Conservation (phyloP, 1,140 invertebrate genomes). For the Homalodisca vitripennis region DNA sequence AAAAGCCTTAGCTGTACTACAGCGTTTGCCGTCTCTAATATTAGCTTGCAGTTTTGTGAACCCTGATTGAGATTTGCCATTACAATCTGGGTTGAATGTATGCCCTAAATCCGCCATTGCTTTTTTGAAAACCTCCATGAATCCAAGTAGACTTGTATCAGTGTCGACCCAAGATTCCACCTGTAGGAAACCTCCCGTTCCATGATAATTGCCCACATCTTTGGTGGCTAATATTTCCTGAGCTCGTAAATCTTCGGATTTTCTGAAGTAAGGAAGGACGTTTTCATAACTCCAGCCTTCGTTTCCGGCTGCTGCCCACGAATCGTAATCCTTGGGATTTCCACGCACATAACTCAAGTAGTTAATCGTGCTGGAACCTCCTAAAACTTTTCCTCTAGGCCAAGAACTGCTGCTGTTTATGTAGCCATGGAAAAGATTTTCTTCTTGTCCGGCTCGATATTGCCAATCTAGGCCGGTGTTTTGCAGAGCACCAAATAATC, state of each 20-base stretch:
- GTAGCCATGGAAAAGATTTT: constrained; percentile 50
- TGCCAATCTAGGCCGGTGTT: constrained; percentile 84
- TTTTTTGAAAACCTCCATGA: constrained; percentile 53
- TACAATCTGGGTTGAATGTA: not conserved
- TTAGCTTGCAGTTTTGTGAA: not conserved
- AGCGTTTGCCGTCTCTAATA: constrained; percentile 8
- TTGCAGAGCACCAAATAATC: constrained; percentile 79
- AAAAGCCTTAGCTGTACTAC: not conserved
- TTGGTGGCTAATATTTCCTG: not conserved
- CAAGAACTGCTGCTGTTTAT: constrained; percentile 38
- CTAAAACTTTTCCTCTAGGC: constrained; percentile 48
- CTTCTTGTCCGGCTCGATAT: constrained; percentile 84
- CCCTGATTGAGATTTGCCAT: not conserved
- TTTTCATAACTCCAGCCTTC: constrained; percentile 68
- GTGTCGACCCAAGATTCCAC: constrained; percentile 49
- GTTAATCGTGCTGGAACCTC: constrained; percentile 61
- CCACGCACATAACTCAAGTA: constrained; percentile 66
- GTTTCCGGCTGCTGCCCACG: constrained; percentile 66
- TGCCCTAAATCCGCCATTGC: constrained; percentile 51
- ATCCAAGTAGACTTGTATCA: constrained; percentile 46
- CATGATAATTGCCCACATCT: not conserved
- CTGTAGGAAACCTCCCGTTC: not conserved
- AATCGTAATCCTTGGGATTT: constrained; percentile 63
- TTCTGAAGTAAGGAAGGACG: constrained; percentile 78
- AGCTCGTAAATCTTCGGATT: constrained; percentile 72